Percentiles rank a stretch among this genome's conserved stretches.
Evolutionary conservation across 2,888 invertebrate genomes (phyloP).

Genomic region (Caenorhabditis japonica): DNA sequence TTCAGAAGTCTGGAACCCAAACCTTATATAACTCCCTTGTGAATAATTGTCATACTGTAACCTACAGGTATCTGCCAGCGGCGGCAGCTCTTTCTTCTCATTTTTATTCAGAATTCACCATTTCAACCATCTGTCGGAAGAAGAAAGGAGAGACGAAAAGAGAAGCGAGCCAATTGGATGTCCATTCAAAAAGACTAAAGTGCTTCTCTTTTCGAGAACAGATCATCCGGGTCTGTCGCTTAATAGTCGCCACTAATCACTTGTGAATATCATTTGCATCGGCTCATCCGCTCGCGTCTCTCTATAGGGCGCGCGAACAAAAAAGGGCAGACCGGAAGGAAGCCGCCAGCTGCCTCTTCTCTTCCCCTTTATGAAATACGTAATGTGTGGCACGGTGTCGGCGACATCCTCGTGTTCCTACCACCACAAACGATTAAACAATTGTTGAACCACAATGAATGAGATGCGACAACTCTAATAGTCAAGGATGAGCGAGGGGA

Average conservation of each 20-base stretch:
- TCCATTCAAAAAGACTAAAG: conserved; percentile 27
- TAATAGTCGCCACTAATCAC: conserved; percentile 48
- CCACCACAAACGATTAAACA: conserved; percentile 25
- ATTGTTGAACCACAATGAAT: conserved; percentile 39
- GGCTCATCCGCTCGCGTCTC: conserved; percentile 36
- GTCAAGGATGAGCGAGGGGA: conserved; percentile 12
- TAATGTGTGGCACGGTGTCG: conserved; percentile 35
- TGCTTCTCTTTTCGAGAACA: conserved; percentile 14
- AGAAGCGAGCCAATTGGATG: conserved; percentile 16
- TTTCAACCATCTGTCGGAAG: conserved; percentile 17
- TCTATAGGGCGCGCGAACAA: no score
- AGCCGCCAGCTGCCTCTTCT: conserved; percentile 33
- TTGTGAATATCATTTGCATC: conserved; percentile 47
- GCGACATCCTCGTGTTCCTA: not conserved
- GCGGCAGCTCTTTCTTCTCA: no score
- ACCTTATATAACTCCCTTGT: no score
- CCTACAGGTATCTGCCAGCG: no score
- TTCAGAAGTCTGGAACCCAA: no score
- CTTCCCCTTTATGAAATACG: conserved; percentile 31
- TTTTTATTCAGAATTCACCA: no score
- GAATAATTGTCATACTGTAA: no score
- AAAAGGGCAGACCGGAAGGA: conserved; percentile 26
- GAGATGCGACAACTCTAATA: no score
- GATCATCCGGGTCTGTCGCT: conserved; percentile 14
- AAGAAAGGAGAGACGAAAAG: no score